phyloP scores from a whole-genome alignment of 2,888 invertebrate genomes.

The Euzetes globulus region DNA sequence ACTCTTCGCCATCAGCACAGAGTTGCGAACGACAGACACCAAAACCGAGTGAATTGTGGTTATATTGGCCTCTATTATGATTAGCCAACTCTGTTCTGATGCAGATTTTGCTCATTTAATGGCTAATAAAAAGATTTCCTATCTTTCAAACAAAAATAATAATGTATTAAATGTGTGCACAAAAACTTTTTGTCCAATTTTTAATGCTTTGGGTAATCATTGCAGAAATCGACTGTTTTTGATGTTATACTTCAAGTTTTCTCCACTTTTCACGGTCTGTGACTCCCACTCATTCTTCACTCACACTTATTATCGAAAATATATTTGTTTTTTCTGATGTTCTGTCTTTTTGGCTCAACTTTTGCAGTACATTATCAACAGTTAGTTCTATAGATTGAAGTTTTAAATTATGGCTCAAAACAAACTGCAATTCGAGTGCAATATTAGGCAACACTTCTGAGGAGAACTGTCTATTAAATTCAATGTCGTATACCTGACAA shows the following conservation, averaged over 20 bases:
- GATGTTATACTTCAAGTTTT: conserved; percentile 9
- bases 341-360: background rate
- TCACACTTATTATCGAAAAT: background rate
- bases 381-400: conserved; percentile 11
- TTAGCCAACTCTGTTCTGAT: conserved; percentile 12
- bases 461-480: background rate
- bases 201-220: background rate
- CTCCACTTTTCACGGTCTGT: conserved; percentile 19
- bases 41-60: background rate
- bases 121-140: conserved; percentile 18
- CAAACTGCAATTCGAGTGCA: background rate
- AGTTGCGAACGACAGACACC: background rate
- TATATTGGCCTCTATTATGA: conserved; percentile 12
- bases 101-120: conserved; percentile 25
- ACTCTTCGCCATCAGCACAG: background rate
- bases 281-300: conserved; percentile 9
- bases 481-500: conserved; percentile 11
- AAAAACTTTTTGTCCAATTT: background rate
- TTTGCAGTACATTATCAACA: conserved; percentile 10
- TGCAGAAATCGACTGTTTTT: background rate
- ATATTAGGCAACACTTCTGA: background rate
- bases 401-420: conserved; percentile 12
- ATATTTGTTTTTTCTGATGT: conserved; percentile 10
- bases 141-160: conserved; percentile 16
- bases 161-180: background rate